These are phyloP conservation scores for Brachypteracias leptosomus DNA, from an alignment of 2,113 vertebrate genomes.

Conservation along the genomic window DNA sequence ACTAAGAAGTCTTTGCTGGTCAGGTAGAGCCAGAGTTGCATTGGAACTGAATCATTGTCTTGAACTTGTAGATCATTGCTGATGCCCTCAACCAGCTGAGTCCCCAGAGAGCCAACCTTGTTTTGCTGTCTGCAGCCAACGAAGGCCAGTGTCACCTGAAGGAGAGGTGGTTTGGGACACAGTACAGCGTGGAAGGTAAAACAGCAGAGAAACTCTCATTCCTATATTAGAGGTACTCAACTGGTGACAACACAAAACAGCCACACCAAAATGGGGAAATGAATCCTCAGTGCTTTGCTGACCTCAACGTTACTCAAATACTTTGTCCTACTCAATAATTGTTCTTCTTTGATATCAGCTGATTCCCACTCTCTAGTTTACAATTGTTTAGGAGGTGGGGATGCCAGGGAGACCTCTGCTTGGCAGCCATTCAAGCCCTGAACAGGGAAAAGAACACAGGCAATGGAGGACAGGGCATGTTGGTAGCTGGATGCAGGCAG, in stretches of 20 bases:
- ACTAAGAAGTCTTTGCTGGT: neutral
- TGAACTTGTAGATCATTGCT: slow-evolving; percentile 82
- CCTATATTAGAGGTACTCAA: neutral
- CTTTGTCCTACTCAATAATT: neutral
- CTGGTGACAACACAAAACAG: neutral
- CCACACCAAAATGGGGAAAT: neutral
- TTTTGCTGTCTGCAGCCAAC: slow-evolving; percentile 91
- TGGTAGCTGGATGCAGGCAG: neutral
- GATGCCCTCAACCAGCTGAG: slow-evolving; percentile 85
- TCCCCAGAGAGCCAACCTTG: slow-evolving; percentile 90
- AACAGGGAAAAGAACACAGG: neutral
- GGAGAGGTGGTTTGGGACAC: slow-evolving; percentile 96
- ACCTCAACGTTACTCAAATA: neutral
- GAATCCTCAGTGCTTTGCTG: neutral
- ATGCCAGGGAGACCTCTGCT: rapidly evolving
- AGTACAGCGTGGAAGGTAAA: slow-evolving; percentile 92
- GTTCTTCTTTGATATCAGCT: neutral
- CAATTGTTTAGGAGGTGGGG: neutral
- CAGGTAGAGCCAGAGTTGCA: neutral
- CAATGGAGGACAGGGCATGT: neutral
- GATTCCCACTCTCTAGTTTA: neutral
- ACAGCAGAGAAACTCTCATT: neutral
- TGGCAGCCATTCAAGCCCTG: neutral
- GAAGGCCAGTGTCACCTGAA: slow-evolving; percentile 88
- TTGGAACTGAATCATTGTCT: neutral